A percentile compares a stretch with the other conserved stretches of the same genome.
Conservation (phyloP, 2,888 invertebrate genomes). For the Acleris sparsana region DNA sequence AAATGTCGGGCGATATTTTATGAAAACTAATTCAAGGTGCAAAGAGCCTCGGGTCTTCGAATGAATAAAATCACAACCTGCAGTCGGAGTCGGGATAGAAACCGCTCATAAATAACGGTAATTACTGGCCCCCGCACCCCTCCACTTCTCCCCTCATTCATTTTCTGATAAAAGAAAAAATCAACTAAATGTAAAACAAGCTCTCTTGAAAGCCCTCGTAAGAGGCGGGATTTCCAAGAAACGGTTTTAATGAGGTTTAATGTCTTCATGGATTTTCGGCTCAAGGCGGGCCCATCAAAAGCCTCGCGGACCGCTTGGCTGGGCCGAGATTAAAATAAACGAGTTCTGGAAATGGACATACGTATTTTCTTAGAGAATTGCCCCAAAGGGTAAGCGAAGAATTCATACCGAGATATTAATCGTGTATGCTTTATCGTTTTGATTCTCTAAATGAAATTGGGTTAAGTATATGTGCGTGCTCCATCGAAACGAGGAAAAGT, state of each 20-base stretch:
- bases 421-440: constrained; percentile 16
- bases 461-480: constrained; percentile 15
- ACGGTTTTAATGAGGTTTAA: constrained; percentile 54
- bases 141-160: constrained; percentile 54
- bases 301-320: constrained; percentile 41
- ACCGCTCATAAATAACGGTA: constrained; percentile 80
- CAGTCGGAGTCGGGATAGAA: constrained; percentile 69
- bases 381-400: constrained; percentile 15
- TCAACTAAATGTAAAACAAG: constrained; percentile 50
- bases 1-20: constrained; percentile 75
- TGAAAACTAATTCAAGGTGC: constrained; percentile 79
- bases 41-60: constrained; percentile 70
- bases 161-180: constrained; percentile 56
- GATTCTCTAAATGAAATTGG: constrained; percentile 15
- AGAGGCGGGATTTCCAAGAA: constrained; percentile 47
- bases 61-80: constrained; percentile 81
- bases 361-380: constrained; percentile 51
- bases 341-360: constrained; percentile 54
- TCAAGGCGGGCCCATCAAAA: constrained; percentile 48
- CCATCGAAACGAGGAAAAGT: constrained; percentile 15
- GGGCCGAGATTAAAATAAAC: constrained; percentile 49
- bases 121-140: constrained; percentile 59
- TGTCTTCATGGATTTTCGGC: constrained; percentile 46
- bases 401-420: constrained; percentile 8
- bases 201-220: constrained; percentile 41